A percentile compares a stretch with the other conserved stretches of the same genome.
Evolutionary conservation across 2,113 vertebrate species (phyloP).

Genomic region (Cebus imitator): DNA sequence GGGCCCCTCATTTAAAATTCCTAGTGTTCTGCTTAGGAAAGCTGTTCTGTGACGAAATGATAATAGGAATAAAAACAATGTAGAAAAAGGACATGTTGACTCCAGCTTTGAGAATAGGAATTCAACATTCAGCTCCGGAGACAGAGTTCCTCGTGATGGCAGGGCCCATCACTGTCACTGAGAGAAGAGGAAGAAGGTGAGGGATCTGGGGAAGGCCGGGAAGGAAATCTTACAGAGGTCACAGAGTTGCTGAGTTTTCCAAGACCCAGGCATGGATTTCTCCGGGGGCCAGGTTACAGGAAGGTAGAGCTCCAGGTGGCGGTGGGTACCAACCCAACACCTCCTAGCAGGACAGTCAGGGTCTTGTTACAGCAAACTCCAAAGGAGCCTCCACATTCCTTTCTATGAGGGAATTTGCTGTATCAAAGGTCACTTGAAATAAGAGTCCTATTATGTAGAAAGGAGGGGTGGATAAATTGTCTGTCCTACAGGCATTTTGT

Average conservation of each 20-base stretch:
- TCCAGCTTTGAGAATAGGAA: background rate
- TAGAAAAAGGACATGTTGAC: background rate
- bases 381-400: background rate
- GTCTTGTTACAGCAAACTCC: background rate
- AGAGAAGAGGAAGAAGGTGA: background rate
- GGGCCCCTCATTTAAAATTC: background rate
- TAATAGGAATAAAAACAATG: background rate
- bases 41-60: background rate
- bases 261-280: background rate
- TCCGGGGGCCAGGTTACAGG: background rate
- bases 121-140: background rate
- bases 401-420: background rate
- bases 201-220: background rate
- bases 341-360: background rate
- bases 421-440: background rate
- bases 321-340: background rate
- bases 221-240: background rate
- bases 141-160: background rate
- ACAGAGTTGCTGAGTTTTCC: background rate
- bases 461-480: background rate
- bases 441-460: background rate
- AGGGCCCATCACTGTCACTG: background rate
- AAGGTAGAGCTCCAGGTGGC: background rate
- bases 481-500: background rate
- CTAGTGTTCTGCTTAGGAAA: background rate